phyloP scores from a whole-genome alignment of 2,797 vertebrate species.

The Sciurus vulgaris region DNA sequence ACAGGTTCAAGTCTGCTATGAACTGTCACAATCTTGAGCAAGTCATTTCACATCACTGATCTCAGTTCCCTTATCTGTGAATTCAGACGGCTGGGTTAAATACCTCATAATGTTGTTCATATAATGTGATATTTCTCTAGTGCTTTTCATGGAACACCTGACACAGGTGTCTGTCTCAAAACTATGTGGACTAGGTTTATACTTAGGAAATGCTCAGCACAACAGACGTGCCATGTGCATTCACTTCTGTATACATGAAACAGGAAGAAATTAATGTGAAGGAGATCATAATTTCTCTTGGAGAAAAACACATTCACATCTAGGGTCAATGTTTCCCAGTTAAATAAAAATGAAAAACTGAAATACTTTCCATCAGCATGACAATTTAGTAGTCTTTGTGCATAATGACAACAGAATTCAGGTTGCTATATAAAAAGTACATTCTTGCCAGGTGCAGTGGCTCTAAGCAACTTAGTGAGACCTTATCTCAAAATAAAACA shows the following conservation, averaged over 20 bases:
- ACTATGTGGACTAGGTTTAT: constrained; percentile 27
- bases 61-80: constrained; percentile 16
- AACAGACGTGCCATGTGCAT: neutral
- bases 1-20: neutral
- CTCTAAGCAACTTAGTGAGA: too few relatives aligned
- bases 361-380: constrained; percentile 58
- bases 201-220: constrained; percentile 10
- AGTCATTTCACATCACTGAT: constrained; percentile 7
- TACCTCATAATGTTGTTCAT: neutral
- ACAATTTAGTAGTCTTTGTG: constrained; percentile 24
- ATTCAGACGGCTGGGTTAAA: neutral
- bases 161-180: neutral
- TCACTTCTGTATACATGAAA: neutral
- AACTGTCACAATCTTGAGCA: neutral
- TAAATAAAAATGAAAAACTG: constrained; percentile 60
- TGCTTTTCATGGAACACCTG: constrained; percentile 19
- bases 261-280: constrained; percentile 52
- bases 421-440: constrained; percentile 19
- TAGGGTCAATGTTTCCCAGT: constrained; percentile 25
- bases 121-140: neutral
- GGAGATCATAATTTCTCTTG: constrained; percentile 33
- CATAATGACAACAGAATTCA: constrained; percentile 4
- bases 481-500: too few relatives aligned
- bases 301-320: neutral
- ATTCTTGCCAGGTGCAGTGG: neutral